A percentile compares a stretch with the other conserved stretches of the same genome.
These are phyloP conservation scores for Oreohelix idahoensis DNA, from an alignment of 1,140 invertebrate species.

Conservation along the genomic window DNA sequence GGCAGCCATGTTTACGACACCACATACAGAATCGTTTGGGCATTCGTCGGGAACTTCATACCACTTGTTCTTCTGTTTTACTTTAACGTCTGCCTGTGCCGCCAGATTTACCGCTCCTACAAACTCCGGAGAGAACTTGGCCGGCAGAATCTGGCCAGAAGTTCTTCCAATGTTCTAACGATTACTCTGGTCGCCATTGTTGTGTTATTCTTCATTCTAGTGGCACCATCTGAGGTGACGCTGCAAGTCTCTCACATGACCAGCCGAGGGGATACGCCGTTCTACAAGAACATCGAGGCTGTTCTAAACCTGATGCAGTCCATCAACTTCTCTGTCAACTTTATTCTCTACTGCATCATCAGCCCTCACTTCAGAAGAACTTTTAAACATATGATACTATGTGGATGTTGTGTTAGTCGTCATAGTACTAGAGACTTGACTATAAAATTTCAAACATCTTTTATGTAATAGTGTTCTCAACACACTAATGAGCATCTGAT, in stretches of 20 bases:
- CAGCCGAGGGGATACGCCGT: conserved; percentile 34
- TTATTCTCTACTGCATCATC: conserved; percentile 63
- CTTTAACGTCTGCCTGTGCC: conserved; percentile 66
- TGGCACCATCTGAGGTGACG: conserved; percentile 66
- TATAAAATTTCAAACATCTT: conserved; percentile 46
- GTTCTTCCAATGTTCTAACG: conserved; percentile 57
- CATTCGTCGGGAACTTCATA: conserved; percentile 67
- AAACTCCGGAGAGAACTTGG: conserved; percentile 63
- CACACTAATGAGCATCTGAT: too few species aligned
- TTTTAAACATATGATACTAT: conserved; percentile 56
- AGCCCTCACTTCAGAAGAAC: conserved; percentile 61
- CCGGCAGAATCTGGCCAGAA: conserved; percentile 43
- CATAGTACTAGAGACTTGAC: conserved; percentile 29
- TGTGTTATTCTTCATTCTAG: conserved; percentile 67
- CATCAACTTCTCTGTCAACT: conserved; percentile 64
- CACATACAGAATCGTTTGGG: conserved; percentile 66
- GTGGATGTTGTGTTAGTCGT: conserved; percentile 47
- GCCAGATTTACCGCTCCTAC: conserved; percentile 67
- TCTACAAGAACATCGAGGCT: conserved; percentile 54
- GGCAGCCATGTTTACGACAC: conserved; percentile 54
- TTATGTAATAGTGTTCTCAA: conserved; percentile 20
- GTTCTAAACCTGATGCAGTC: conserved; percentile 65
- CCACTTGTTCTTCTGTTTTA: conserved; percentile 67
- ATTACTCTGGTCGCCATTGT: conserved; percentile 66
- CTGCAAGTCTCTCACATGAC: conserved; percentile 55